Conservation (phyloP, 2,797 vertebrate species). For the Synaphobranchus kaupii region DNA sequence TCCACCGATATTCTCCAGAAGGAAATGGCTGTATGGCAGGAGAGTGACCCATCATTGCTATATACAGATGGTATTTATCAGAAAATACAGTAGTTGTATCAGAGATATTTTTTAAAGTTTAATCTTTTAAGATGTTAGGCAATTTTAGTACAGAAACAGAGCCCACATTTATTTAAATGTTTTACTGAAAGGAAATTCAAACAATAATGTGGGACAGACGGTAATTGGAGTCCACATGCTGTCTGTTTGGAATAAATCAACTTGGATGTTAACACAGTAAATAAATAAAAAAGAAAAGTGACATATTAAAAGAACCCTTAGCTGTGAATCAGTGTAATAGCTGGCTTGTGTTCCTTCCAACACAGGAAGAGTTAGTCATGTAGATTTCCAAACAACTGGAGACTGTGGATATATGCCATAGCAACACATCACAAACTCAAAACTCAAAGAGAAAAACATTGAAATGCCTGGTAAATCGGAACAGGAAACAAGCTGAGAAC, state of each 20-base stretch:
- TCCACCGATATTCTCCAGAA: neutral
- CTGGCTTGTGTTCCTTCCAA: constrained; percentile 6
- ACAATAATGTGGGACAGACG: neutral
- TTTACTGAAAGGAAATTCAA: neutral
- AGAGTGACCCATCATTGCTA: neutral
- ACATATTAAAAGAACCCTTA: neutral
- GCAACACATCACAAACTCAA: constrained; percentile 8
- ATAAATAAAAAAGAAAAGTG: neutral
- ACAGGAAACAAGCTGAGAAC: neutral
- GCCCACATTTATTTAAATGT: neutral
- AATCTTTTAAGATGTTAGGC: neutral
- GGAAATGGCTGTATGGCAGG: neutral
- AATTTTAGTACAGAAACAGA: neutral
- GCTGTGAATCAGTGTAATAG: neutral
- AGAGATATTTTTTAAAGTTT: neutral
- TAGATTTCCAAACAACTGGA: neutral
- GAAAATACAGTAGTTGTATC: neutral
- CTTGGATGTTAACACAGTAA: neutral
- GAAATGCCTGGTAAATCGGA: neutral
- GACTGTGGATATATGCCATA: neutral
- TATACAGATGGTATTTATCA: neutral
- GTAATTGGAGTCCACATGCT: neutral
- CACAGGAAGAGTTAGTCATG: constrained; percentile 9
- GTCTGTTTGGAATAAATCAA: neutral
- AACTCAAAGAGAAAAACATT: neutral